Conservation (phyloP, 2,888 invertebrate species). For the Oxycera nigricornis region DNA sequence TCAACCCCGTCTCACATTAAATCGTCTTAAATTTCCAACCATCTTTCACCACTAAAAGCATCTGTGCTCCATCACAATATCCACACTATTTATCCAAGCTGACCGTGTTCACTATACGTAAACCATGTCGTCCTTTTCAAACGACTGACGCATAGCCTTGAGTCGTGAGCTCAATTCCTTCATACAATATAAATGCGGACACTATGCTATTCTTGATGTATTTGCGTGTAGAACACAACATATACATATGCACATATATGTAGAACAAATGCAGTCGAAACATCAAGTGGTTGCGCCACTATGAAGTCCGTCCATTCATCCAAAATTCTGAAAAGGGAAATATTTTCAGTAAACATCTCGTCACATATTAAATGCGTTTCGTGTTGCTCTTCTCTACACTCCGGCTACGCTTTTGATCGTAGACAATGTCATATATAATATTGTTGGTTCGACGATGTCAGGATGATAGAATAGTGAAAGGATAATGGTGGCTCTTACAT, state of each 20-base stretch:
- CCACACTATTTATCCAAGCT: neutral
- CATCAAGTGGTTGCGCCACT: slow-evolving; percentile 27
- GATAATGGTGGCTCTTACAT: too few species aligned
- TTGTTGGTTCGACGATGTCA: too few species aligned
- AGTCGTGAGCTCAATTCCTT: neutral
- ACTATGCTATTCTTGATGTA: too few species aligned
- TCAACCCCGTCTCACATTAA: neutral
- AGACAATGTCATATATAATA: too few species aligned
- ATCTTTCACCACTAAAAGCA: neutral
- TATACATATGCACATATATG: too few species aligned
- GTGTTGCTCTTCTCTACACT: too few species aligned
- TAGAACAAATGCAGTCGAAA: slow-evolving; percentile 17
- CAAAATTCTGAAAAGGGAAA: neutral
- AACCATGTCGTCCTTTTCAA: neutral
- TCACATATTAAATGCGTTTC: too few species aligned
- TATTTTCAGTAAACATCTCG: slow-evolving; percentile 11
- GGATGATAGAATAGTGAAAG: too few species aligned
- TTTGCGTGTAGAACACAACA: too few species aligned
- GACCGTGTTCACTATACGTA: neutral
- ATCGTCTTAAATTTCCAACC: neutral
- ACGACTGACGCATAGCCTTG: neutral
- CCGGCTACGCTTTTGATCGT: too few species aligned
- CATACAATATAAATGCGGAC: neutral
- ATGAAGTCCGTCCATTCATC: neutral
- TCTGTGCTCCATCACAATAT: neutral